Conservation (phyloP, 2,113 vertebrate species). For the Takifugu bimaculatus region DNA sequence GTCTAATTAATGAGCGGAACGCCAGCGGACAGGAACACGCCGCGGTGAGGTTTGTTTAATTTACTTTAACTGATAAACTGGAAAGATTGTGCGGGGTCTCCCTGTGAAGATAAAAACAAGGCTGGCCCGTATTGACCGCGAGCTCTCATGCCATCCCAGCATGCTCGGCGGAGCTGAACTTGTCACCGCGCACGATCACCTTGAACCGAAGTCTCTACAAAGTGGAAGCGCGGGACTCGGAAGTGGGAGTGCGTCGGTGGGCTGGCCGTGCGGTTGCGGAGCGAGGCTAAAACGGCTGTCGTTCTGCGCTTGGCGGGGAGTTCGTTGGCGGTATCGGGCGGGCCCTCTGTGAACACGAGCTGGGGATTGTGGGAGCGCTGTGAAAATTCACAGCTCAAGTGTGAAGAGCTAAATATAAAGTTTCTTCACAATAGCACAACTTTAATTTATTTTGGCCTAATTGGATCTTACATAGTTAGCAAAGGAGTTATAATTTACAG, state of each 20-base stretch:
- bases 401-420: constrained; percentile 30
- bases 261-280: neutral
- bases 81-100: constrained; percentile 40
- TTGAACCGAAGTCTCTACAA: constrained; percentile 1
- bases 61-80: constrained; percentile 66
- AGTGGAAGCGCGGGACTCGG: neutral
- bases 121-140: constrained; percentile 1
- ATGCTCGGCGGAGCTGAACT: constrained; percentile 4
- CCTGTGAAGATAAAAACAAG: constrained; percentile 21
- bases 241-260: neutral
- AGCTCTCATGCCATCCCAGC: neutral
- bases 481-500: neutral
- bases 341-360: constrained; percentile 5
- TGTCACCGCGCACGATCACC: neutral
- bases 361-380: constrained; percentile 12
- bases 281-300: constrained; percentile 4
- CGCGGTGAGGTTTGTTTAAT: constrained; percentile 70
- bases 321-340: neutral
- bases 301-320: neutral
- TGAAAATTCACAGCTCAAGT: constrained; percentile 40
- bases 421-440: constrained; percentile 12
- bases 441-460: constrained; percentile 1
- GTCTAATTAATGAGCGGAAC: constrained; percentile 73
- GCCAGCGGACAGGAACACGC: constrained; percentile 66
- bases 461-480: neutral